Base-by-base conservation (phyloP, 2,113 vertebrate genomes). In the Oceanites oceanicus region DNA sequence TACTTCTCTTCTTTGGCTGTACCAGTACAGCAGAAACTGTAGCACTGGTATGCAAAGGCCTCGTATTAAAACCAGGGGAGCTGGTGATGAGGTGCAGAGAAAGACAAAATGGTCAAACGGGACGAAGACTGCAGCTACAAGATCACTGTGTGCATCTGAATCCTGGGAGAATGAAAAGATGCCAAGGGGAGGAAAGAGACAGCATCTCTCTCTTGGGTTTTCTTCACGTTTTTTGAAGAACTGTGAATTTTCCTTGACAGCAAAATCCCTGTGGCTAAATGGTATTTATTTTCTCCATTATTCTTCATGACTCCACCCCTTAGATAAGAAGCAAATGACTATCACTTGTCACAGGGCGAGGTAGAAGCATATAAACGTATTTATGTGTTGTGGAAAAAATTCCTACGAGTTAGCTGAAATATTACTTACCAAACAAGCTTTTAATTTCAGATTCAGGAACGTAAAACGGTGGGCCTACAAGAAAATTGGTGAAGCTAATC, bases 381-480 rank as follows among this genome's bases (percentile, higher is more conserved):
- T 32, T 34, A 38, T 32, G 29, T 50, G 15, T 42, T 89, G 56
- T 85, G 42, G 12, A 83, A 85, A 93, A 70, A 86, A 38, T 4
- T 89, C 50, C 25, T 10, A 52, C 25, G n/a, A 17, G 26, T 74
- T 47, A 79, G 23, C 27, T 63, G 45, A 47, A 94, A 34, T 50
- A 63, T 32, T 72, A 98, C 98, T 97, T 87, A 98, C 98, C 98
- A 94, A 98, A 98, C 36, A 98, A 94, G 29, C 61, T 94, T 93
- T 94, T 72, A 72, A 98, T 47, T 95, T 98, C 97, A 47, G 76
- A 85, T 38, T 98, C 96, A 50, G 98, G 84, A 91, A 98, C 87
- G 52, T 98, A 98, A 96, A 98, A 98, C 0, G 98, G 98, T 58
- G 98, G 98, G 10, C 98, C 98, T 98, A 92, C 82, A 93, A 84